phyloP scores from a whole-genome alignment of 1,140 invertebrate species.

The Dendrolimus punctatus region DNA sequence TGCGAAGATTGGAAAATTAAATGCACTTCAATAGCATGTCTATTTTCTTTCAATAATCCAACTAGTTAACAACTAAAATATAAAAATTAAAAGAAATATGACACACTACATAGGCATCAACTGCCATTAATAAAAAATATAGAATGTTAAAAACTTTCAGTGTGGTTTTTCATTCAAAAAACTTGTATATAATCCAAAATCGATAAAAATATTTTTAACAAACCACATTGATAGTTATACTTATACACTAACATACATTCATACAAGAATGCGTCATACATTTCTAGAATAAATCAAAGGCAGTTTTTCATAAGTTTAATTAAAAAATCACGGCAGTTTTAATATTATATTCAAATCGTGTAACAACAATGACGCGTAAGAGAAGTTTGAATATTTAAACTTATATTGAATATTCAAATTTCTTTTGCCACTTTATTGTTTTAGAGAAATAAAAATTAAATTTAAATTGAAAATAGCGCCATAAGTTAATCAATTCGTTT shows the following conservation, averaged over 20 bases:
- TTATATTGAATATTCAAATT: too few relatives aligned
- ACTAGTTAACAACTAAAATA: slow-evolving; percentile 38
- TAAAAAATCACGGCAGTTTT: too few relatives aligned
- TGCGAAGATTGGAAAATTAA: slow-evolving; percentile 48
- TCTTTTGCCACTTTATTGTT: too few relatives aligned
- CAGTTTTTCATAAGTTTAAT: slow-evolving; percentile 9
- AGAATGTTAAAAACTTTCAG: slow-evolving; percentile 26
- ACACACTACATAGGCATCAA: slow-evolving; percentile 44
- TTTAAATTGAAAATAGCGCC: too few relatives aligned
- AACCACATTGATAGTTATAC: slow-evolving; percentile 23
- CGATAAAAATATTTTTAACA: slow-evolving; percentile 9
- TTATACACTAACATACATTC: slow-evolving; percentile 12
- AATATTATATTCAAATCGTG: too few relatives aligned
- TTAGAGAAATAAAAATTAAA: too few relatives aligned
- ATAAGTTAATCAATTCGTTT: too few relatives aligned
- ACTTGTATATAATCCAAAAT: not conserved
- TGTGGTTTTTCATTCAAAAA: slow-evolving; percentile 19
- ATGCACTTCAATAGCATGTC: slow-evolving; percentile 57
- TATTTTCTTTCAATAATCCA: slow-evolving; percentile 37
- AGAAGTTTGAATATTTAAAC: too few relatives aligned
- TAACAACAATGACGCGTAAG: too few relatives aligned
- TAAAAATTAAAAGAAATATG: slow-evolving; percentile 61
- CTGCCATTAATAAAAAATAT: slow-evolving; percentile 26
- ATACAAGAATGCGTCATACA: slow-evolving; percentile 12
- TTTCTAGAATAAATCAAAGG: slow-evolving; percentile 9